A percentile compares a stretch with the other conserved stretches of the same genome.
phyloP scores from a whole-genome alignment of 2,113 vertebrate genomes.

The Ceratotherium simum region DNA sequence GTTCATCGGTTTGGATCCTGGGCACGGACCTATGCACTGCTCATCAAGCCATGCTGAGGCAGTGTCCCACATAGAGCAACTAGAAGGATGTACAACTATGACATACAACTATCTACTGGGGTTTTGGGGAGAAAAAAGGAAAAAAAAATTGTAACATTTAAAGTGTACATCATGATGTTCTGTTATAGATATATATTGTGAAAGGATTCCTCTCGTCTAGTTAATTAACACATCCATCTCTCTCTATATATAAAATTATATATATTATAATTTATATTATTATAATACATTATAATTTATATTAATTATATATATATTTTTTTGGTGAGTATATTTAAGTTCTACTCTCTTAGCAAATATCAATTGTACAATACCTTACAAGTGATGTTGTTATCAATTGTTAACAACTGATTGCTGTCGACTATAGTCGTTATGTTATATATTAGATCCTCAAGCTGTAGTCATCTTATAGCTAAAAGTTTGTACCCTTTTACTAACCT shows the following conservation, averaged over 20 bases:
- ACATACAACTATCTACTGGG: too few species aligned
- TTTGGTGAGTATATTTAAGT: not conserved
- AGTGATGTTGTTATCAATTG: too few species aligned
- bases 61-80: too few species aligned
- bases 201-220: not conserved
- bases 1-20: too few species aligned
- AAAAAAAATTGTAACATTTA: not conserved
- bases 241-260: too few species aligned
- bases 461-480: not conserved
- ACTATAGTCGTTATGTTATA: not conserved
- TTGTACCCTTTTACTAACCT: not conserved
- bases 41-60: too few species aligned
- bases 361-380: not conserved
- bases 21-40: too few species aligned
- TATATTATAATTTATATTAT: too few species aligned
- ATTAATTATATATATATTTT: not conserved
- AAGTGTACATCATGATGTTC: not conserved
- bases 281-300: not conserved
- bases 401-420: too few species aligned
- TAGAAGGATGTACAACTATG: too few species aligned
- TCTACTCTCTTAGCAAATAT: not conserved
- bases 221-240: not conserved
- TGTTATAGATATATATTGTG: too few species aligned
- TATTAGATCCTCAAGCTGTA: not conserved
- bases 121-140: too few species aligned